Evolutionary conservation across 2,113 vertebrate genomes (phyloP), one percentile per base, ranked within the genome.

Genomic region (Sylvietta virens): DNA sequence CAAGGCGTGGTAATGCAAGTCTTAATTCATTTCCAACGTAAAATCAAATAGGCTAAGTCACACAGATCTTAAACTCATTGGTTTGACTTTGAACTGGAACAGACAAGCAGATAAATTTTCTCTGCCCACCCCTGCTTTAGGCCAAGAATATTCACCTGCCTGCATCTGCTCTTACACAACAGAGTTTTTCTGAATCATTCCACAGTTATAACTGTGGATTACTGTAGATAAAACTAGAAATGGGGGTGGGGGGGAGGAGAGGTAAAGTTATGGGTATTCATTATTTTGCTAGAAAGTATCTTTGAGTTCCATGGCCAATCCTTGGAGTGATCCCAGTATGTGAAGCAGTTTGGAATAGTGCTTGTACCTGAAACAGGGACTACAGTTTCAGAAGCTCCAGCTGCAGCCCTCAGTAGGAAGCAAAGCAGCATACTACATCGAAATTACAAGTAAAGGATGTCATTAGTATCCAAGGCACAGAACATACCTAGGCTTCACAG

Each of bases 71-170:
- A 77, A 94, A 56, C n/a, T 74, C 64, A 92, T 88, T 80, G 88
- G 27, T 80, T 94, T 92, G 61, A 69, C 87, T 94, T 92, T 86
- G 57, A 94, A 96, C 81, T 81, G 56, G 60, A 86, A 83, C 11
- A 71, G 92, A 90, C 64, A 86, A 62, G 48, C 47, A 90, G 82
- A 78, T 80, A 92, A 71, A 73, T 44, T 91, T 87, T 69, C 35
- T 66, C 62, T 91, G 89, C 79, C 90, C 67, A 33, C 71, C 82
- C 74, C 16, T 74, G 93, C 85, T 97, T 83, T 39, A 86, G 79
- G 85, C 67, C 66, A 93, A 60, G 79, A 62, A 90, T 79, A 91
- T 81, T 95, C 78, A 80, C 37, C 39, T 57, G 44, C 58, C 33
- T 80, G n/a, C 35, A 62, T 80, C 61, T 87, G 62, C 33, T 74